Evolutionary conservation across 2,113 vertebrate genomes (phyloP).

Genomic region (Pseudorhombus dupliciocellatus): DNA sequence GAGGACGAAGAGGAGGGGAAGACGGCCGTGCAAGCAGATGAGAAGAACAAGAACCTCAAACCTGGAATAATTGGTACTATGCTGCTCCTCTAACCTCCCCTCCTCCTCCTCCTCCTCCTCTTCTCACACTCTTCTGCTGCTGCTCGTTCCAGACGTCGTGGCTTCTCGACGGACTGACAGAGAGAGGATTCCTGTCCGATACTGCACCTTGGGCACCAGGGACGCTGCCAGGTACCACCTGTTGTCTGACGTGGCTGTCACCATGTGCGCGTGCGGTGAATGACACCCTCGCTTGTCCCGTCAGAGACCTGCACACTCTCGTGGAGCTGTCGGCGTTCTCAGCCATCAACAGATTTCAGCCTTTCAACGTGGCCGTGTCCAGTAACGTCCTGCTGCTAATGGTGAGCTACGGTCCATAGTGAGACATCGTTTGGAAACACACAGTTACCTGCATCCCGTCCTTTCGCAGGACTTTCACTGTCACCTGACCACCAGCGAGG

Average conservation of each 20-base stretch:
- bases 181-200: slow-evolving; percentile 87
- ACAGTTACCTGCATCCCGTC: neutral
- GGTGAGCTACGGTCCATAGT: slow-evolving; percentile 69
- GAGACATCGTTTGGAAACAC: neutral
- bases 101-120: neutral
- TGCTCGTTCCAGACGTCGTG: slow-evolving; percentile 75
- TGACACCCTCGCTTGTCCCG: slow-evolving; percentile 21
- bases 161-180: slow-evolving; percentile 77
- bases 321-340: slow-evolving; percentile 93
- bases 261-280: neutral
- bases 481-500: slow-evolving; percentile 93
- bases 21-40: slow-evolving; percentile 78
- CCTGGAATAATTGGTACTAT: slow-evolving; percentile 71
- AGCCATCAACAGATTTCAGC: slow-evolving; percentile 96
- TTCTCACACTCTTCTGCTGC: too few species aligned
- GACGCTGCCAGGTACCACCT: slow-evolving; percentile 87
- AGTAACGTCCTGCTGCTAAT: slow-evolving; percentile 94
- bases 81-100: neutral
- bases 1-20: slow-evolving; percentile 91
- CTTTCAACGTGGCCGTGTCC: slow-evolving; percentile 95
- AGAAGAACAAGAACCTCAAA: slow-evolving; percentile 83
- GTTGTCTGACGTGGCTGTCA: neutral
- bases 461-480: slow-evolving; percentile 91
- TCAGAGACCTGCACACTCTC: slow-evolving; percentile 91
- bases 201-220: slow-evolving; percentile 89